These are phyloP conservation scores for Parazoanthus swiftii DNA, from an alignment of 92 coral and sea anemone species.

Conservation along the genomic window DNA sequence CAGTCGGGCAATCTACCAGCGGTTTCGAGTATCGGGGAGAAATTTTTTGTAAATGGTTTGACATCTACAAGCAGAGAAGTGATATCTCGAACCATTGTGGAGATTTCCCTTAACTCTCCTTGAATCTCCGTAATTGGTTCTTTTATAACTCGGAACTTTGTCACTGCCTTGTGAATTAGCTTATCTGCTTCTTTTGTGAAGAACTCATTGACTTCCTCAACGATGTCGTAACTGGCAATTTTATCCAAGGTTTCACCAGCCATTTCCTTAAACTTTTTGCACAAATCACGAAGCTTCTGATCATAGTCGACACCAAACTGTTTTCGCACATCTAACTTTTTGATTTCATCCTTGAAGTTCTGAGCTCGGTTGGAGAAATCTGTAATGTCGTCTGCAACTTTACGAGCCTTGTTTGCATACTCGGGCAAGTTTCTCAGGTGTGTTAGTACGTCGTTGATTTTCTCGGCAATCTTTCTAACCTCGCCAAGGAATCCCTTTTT, in stretches of 20 bases:
- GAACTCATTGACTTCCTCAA: constrained; percentile 66
- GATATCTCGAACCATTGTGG: constrained; percentile 72
- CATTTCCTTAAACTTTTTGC: constrained; percentile 73
- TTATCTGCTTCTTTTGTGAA: constrained; percentile 78
- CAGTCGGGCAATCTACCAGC: constrained; percentile 88
- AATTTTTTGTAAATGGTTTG: constrained; percentile 80
- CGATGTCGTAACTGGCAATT: constrained; percentile 68
- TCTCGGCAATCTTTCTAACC: constrained; percentile 73
- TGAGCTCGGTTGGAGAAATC: constrained; percentile 76
- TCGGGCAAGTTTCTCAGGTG: constrained; percentile 76
- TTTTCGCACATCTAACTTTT: constrained; percentile 71
- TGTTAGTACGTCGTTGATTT: constrained; percentile 72
- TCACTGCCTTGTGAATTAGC: constrained; percentile 67
- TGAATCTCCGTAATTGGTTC: constrained; percentile 74
- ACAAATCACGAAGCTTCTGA: constrained; percentile 69
- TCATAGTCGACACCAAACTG: constrained; percentile 80
- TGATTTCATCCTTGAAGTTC: constrained; percentile 69
- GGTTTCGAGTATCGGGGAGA: constrained; percentile 78
- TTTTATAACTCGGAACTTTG: constrained; percentile 68
- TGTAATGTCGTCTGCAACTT: constrained; percentile 79
- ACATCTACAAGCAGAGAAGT: constrained; percentile 67
- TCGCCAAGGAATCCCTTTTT: constrained; percentile 76
- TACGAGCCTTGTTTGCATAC: constrained; percentile 81
- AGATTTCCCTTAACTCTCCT: constrained; percentile 64
- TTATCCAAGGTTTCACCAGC: constrained; percentile 70